Base-by-base conservation (phyloP, 2,797 vertebrate species). In the Amazona ochrocephala region DNA sequence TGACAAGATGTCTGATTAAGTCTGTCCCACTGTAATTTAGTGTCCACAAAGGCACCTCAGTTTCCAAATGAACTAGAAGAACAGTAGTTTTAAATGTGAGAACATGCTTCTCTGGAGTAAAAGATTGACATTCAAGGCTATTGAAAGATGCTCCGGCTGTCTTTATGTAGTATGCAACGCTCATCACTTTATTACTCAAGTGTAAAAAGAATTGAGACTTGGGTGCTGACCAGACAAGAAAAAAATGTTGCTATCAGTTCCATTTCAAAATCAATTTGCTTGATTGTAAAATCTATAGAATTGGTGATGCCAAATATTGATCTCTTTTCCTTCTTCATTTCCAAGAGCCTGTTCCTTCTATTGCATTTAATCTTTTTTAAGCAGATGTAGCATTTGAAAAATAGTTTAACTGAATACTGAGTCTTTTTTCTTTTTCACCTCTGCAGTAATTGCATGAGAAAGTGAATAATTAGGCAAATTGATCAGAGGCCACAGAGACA, bases 261-360 rank as follows among this genome's bases (percentile, higher is more conserved):
- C 20, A 34, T 82, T 94, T 89, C 51, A 89, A 89, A 89, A 84
- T 60, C 2, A 61, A 70, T 92, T 89, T 60, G 2, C 48, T 89
- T 86, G 54, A 48, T 84, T 84, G 19, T 22, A 94, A 90, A 82
- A 79, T 88, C 67, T 53, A 27, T 77, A 83, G 64, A 83, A 89
- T n/a, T 83, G 53, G 22, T 65, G 34, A 58, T 92, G 84, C 88
- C 87, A 94, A 90, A 80, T 93, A 93, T 92, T 83, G 85, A 94
- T 72, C 53, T 83, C 13, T 75, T 65, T 70, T 88, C 22, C 32
- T 72, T 13, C 26, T 62, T 9, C 50, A 22, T 71, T 94, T 94
- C 20, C 32, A 89, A 66, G 45, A 62, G 58, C 58, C 78, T 0
- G 0, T 87, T 18, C 32, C 18, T 7, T 47, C 27, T 75, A 21